Base-by-base conservation (phyloP, 2,113 vertebrate genomes). In the Balaenoptera acutorostrata region DNA sequence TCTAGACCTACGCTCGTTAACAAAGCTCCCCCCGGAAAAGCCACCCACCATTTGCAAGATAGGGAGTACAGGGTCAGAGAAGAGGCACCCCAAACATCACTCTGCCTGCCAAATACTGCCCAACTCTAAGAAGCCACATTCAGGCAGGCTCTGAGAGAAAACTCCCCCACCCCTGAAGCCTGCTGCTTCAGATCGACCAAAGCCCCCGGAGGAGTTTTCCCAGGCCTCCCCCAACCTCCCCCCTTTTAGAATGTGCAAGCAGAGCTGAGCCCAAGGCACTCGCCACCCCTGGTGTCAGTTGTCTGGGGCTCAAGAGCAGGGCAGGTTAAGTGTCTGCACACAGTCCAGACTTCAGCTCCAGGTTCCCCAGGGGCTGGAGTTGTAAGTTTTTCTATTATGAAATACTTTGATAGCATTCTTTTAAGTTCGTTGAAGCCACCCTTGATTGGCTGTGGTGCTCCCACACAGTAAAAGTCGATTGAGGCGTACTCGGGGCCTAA, bases 281-380 rank as follows among this genome's bases (percentile, higher is more conserved):
- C 82, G 66, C 78, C 44, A 59, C 64, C 82, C 84, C 81, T 68
- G 17, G 41, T 33, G 81, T 74, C 89, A 93, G 92, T 89, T 57
- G 27, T 91, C 74, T 77, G 75, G 46, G 61, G 83, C 93, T 85
- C 6, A 0, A 31, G 85, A 95, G 77, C 0, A 87, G 55, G 52
- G 41, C 0, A n/a, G 59, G 74, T 90, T 85, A 93, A 95, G 59
- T 72, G 59, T 17, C 71, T 21, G 64, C 49, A 59, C 94, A 96
- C 41, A 71, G 93, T 72, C 68, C 0, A 0, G 33, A 59, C 91
- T 97, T 94, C 90, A 89, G 61, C 1, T 87, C 93, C 49, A 97
- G 93, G 91, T 57, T 91, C 93, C 96, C 93, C 52, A 86, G 88
- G 94, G 92, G 90, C 75, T 90, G 88, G 64, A 93, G 93, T 55